These are phyloP conservation scores for Chaetodon auriga DNA, from an alignment of 2,113 vertebrate species.

Conservation along the genomic window DNA sequence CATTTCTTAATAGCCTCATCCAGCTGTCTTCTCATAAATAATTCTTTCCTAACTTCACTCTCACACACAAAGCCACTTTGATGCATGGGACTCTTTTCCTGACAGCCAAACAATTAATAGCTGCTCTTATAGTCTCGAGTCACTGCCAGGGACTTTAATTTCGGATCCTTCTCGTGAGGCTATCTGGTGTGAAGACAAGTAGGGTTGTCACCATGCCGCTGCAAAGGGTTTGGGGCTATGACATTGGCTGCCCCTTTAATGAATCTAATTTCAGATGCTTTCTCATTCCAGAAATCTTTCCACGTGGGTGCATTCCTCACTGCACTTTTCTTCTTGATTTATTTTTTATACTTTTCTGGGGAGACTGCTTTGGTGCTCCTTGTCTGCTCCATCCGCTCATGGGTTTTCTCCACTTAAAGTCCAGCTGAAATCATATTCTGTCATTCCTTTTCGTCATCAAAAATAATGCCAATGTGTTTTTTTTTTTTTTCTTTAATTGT, in stretches of 20 bases:
- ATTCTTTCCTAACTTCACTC: constrained; percentile 16
- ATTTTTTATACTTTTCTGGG: not conserved
- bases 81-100: constrained; percentile 15
- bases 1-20: constrained; percentile 11
- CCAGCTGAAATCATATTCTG: not conserved
- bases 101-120: constrained; percentile 40
- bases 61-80: constrained; percentile 28
- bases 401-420: not conserved
- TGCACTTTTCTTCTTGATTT: constrained; percentile 13
- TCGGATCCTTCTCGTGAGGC: not conserved
- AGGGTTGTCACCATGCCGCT: constrained; percentile 21
- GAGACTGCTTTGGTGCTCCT: not conserved
- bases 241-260: constrained; percentile 25
- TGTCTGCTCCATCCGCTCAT: not conserved
- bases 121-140: constrained; percentile 2
- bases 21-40: constrained; percentile 25
- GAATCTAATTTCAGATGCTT: constrained; percentile 12
- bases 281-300: constrained; percentile 13
- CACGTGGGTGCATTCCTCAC: not conserved
- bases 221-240: constrained; percentile 5
- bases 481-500: not conserved
- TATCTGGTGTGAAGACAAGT: not conserved
- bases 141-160: constrained; percentile 26
- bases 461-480: not conserved
- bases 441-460: not conserved